phyloP scores from a whole-genome alignment of 2,113 vertebrate genomes.

The Gavia stellata region DNA sequence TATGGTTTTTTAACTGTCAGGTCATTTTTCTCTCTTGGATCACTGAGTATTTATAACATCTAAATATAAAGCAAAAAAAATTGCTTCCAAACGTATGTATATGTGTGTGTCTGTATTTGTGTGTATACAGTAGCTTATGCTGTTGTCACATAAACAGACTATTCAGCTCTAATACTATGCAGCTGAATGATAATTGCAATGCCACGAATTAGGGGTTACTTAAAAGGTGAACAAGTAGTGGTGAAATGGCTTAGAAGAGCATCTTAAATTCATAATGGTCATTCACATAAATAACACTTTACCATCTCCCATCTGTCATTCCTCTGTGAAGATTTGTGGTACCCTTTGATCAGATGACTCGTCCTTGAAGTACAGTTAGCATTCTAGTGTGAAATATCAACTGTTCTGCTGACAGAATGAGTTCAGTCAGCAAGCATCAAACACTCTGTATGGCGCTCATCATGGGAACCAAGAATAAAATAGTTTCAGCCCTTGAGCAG shows the following conservation, averaged over 20 bases:
- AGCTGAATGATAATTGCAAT: slow-evolving; percentile 9
- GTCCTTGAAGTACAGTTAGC: slow-evolving; percentile 66
- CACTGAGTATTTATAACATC: neutral
- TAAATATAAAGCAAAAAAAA: neutral
- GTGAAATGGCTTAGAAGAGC: slow-evolving; percentile 41
- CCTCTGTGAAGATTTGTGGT: slow-evolving; percentile 53
- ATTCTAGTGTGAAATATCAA: slow-evolving; percentile 48
- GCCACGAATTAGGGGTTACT: slow-evolving; percentile 28
- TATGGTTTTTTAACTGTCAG: neutral
- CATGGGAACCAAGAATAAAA: neutral
- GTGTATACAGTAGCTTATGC: neutral
- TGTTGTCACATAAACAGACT: neutral
- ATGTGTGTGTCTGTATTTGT: neutral
- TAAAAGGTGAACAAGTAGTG: slow-evolving; percentile 37
- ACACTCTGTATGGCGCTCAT: neutral
- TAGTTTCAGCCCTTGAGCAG: neutral
- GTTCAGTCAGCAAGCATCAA: slow-evolving; percentile 37
- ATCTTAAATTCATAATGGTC: slow-evolving; percentile 56
- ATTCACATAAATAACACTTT: slow-evolving; percentile 54
- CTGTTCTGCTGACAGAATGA: slow-evolving; percentile 52
- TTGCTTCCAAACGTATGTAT: neutral
- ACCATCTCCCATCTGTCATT: slow-evolving; percentile 54
- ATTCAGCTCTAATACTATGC: neutral
- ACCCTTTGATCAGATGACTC: slow-evolving; percentile 57
- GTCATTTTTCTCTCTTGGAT: neutral